Percentiles rank a stretch among this genome's conserved stretches.
These are phyloP conservation scores for Pseudopodoces humilis DNA, from an alignment of 2,113 vertebrate genomes.

Conservation along the genomic window DNA sequence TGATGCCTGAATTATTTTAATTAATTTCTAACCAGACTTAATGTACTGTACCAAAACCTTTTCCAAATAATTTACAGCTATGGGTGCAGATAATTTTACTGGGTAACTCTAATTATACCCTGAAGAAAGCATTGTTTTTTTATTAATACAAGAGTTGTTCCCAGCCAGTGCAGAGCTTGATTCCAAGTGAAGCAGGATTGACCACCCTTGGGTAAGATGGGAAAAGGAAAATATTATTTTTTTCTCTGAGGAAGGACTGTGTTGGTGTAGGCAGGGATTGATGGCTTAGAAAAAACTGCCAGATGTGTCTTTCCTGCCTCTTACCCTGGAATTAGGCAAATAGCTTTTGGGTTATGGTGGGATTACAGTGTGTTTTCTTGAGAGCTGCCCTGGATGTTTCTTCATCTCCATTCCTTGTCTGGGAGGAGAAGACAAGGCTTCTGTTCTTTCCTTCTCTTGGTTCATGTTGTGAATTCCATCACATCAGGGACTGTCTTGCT, in stretches of 20 bases:
- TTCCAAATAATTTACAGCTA: not conserved
- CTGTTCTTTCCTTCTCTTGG: not conserved
- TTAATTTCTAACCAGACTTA: not conserved
- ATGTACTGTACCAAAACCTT: not conserved
- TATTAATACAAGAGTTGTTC: not conserved
- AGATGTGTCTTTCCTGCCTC: not conserved
- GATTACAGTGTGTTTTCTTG: not conserved
- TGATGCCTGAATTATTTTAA: not conserved
- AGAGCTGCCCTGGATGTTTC: not conserved
- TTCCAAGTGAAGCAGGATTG: rapidly evolving
- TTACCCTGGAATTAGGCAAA: not conserved
- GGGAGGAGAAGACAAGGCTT: not conserved
- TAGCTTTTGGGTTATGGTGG: not conserved
- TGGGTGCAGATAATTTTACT: not conserved
- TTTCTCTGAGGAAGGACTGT: not conserved
- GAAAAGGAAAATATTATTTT: not conserved
- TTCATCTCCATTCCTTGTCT: not conserved
- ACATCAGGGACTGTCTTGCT: not conserved
- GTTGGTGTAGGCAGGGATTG: not conserved
- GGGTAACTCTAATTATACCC: not conserved
- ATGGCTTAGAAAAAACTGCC: not conserved
- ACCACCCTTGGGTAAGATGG: not conserved
- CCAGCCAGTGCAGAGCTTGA: not conserved
- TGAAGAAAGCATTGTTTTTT: not conserved
- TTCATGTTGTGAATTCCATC: not conserved